phyloP scores from a whole-genome alignment of 1,140 invertebrate genomes.

The Pristionchus pacificus region DNA sequence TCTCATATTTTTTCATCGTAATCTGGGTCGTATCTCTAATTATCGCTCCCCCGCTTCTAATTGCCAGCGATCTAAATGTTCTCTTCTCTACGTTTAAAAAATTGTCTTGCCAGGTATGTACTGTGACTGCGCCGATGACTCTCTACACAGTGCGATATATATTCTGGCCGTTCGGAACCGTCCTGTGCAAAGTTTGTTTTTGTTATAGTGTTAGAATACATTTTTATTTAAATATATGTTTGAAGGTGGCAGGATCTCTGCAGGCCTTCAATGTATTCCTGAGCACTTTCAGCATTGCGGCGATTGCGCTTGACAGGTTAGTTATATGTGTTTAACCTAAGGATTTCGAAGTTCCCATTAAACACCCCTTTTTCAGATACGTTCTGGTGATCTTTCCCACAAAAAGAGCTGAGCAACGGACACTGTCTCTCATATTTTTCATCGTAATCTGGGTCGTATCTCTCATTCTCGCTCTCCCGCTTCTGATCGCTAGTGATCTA shows the following conservation, averaged over 20 bases:
- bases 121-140: slow-evolving; percentile 56
- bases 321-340: neutral
- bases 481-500: slow-evolving; percentile 50
- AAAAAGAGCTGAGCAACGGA: slow-evolving; percentile 51
- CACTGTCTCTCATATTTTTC: slow-evolving; percentile 53
- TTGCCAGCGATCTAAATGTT: neutral
- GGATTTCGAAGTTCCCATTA: neutral
- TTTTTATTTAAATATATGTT: too few species aligned
- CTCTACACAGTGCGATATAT: slow-evolving; percentile 54
- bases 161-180: slow-evolving; percentile 57
- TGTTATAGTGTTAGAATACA: too few species aligned
- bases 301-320: slow-evolving; percentile 59
- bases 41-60: slow-evolving; percentile 43
- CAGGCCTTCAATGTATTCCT: slow-evolving; percentile 58
- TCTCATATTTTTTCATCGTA: slow-evolving; percentile 10
- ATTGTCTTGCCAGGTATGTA: slow-evolving; percentile 37
- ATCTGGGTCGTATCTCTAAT: slow-evolving; percentile 54
- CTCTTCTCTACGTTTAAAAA: neutral
- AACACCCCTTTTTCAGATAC: slow-evolving; percentile 48
- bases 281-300: slow-evolving; percentile 60
- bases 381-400: slow-evolving; percentile 56
- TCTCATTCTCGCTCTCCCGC: slow-evolving; percentile 48
- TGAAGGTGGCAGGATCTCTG: slow-evolving; percentile 51
- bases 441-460: slow-evolving; percentile 52
- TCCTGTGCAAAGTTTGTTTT: slow-evolving; percentile 56